A percentile compares a stretch with the other conserved stretches of the same genome.
These are phyloP conservation scores for Melopsittacus undulatus DNA, from an alignment of 2,797 vertebrate genomes.

Conservation along the genomic window DNA sequence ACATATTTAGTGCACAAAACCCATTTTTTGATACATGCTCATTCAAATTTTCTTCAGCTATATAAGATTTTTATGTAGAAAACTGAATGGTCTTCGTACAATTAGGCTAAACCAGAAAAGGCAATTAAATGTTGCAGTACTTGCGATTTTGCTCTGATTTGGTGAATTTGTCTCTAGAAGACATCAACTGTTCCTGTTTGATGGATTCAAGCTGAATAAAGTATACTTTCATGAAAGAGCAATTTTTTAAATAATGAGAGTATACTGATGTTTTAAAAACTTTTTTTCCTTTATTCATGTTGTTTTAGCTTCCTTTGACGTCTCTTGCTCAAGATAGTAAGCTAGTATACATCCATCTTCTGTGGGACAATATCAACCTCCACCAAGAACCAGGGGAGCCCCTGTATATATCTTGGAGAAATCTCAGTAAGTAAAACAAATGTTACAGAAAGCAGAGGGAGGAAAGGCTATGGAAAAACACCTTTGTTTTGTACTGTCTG, in stretches of 20 bases:
- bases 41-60: background rate
- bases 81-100: background rate
- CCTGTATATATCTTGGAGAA: conserved; percentile 92
- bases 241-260: background rate
- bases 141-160: background rate
- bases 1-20: background rate
- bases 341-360: conserved; percentile 91
- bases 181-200: background rate
- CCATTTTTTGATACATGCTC: background rate
- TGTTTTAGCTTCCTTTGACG: conserved; percentile 87
- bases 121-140: background rate
- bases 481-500: background rate
- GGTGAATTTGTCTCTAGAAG: background rate
- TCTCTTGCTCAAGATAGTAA: conserved; percentile 94
- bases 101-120: background rate
- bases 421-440: conserved; percentile 84
- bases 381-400: conserved; percentile 91
- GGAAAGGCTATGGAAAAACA: background rate
- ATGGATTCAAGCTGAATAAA: background rate
- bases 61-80: background rate
- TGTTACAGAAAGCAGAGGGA: background rate
- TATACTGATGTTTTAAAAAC: background rate
- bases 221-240: background rate
- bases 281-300: background rate
- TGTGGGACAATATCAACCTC: conserved; percentile 98